Evolutionary conservation across 2,888 invertebrate species (phyloP).

Genomic region (Scaptomyza cyrtandrae): DNA sequence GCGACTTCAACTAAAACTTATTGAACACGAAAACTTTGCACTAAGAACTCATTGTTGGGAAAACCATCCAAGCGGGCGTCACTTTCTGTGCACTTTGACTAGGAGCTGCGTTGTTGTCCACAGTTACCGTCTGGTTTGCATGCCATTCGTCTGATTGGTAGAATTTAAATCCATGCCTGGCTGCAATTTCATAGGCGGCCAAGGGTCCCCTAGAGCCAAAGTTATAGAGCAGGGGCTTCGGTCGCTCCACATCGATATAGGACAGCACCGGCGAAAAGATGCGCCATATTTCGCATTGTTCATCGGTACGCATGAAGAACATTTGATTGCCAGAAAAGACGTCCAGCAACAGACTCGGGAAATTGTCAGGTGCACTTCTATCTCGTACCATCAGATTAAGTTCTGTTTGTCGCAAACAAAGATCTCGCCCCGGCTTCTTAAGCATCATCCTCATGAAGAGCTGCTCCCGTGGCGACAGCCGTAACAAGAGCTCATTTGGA

Average conservation of each 20-base stretch:
- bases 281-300: constrained; percentile 71
- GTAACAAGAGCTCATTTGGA: constrained; percentile 60
- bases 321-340: constrained; percentile 62
- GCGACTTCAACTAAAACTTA: constrained; percentile 14
- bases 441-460: constrained; percentile 66
- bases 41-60: constrained; percentile 4
- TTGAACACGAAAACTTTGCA: constrained; percentile 11
- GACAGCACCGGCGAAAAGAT: constrained; percentile 58
- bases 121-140: constrained; percentile 9
- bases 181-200: constrained; percentile 58
- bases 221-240: constrained; percentile 50
- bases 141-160: constrained; percentile 61
- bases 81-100: constrained; percentile 24
- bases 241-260: constrained; percentile 52
- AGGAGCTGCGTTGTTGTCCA: not conserved
- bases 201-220: constrained; percentile 61
- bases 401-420: constrained; percentile 50
- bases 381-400: constrained; percentile 43
- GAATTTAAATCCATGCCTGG: constrained; percentile 55
- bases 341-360: constrained; percentile 47
- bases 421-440: constrained; percentile 47
- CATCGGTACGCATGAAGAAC: constrained; percentile 72
- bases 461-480: constrained; percentile 54
- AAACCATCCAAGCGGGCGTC: constrained; percentile 35
- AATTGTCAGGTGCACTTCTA: constrained; percentile 3